Conservation (phyloP, 92 coral and sea anemone species). For the Zoanthus sociatus region DNA sequence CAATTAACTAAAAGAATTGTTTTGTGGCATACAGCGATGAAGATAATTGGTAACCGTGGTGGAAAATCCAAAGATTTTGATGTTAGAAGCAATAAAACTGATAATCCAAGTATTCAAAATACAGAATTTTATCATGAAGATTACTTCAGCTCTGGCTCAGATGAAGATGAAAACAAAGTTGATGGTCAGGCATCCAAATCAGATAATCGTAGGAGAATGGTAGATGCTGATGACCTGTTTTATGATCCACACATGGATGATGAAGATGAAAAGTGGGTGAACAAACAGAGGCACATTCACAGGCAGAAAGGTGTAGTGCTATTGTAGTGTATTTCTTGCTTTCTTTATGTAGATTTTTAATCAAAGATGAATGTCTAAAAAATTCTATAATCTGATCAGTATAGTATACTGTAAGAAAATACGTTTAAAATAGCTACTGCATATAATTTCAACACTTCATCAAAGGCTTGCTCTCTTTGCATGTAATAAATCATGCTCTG, state of each 20-base stretch:
- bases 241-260: slow-evolving; percentile 99
- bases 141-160: slow-evolving; percentile 98
- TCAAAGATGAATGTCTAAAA: too few relatives aligned
- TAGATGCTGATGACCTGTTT: slow-evolving; percentile 85
- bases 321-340: too few relatives aligned
- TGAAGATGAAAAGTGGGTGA: slow-evolving; percentile 95
- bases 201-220: slow-evolving; percentile 78
- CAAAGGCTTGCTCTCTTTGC: too few relatives aligned
- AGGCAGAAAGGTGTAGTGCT: slow-evolving; percentile 62
- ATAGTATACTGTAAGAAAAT: too few relatives aligned
- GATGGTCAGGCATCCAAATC: slow-evolving; percentile 95
- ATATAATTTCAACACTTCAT: too few relatives aligned
- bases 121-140: slow-evolving; percentile 79
- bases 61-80: neutral
- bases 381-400: too few relatives aligned
- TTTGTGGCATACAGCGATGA: neutral
- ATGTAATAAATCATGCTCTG: too few relatives aligned
- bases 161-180: slow-evolving; percentile 85
- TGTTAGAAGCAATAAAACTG: neutral
- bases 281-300: slow-evolving; percentile 75
- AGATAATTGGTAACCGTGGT: neutral
- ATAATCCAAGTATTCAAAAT: slow-evolving; percentile 9
- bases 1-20: neutral
- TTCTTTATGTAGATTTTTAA: too few relatives aligned
- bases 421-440: too few relatives aligned